These are phyloP conservation scores for Neoniphon sammara DNA, from an alignment of 2,797 vertebrate genomes.

Conservation along the genomic window DNA sequence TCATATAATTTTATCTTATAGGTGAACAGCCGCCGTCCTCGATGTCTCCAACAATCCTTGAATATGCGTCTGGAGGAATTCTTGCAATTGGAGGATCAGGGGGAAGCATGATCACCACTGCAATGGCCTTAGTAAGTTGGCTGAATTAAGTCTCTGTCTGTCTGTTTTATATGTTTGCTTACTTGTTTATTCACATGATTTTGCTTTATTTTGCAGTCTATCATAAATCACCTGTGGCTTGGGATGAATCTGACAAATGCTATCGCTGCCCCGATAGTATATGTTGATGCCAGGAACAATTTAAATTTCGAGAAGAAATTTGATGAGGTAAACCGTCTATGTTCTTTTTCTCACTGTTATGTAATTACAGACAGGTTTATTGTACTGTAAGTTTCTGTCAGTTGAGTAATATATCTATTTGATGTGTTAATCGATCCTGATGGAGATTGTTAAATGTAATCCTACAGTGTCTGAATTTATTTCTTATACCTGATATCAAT, in stretches of 20 bases:
- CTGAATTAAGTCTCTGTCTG: constrained; percentile 17
- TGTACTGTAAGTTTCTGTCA: background rate
- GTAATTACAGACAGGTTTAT: constrained; percentile 22
- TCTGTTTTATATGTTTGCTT: background rate
- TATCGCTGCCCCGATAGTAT: constrained; percentile 83
- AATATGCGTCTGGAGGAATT: constrained; percentile 78
- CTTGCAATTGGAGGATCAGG: constrained; percentile 93
- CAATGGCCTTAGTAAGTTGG: constrained; percentile 85
- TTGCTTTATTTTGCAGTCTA: constrained; percentile 75
- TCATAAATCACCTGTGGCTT: constrained; percentile 91
- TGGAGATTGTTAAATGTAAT: constrained; percentile 43
- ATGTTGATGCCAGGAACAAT: constrained; percentile 65
- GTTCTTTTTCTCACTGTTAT: constrained; percentile 9
- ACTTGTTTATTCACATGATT: constrained; percentile 20
- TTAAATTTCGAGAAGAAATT: constrained; percentile 71
- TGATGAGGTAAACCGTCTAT: constrained; percentile 63
- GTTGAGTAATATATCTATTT: constrained; percentile 4
- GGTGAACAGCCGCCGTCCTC: constrained; percentile 93
- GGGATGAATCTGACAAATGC: constrained; percentile 83
- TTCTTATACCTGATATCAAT: constrained; percentile 22
- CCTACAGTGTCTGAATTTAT: constrained; percentile 21
- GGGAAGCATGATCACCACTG: constrained; percentile 86
- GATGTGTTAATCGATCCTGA: constrained; percentile 20
- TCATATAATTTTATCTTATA: constrained; percentile 56
- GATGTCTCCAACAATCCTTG: constrained; percentile 89